Evolutionary conservation across 2,888 invertebrate species (phyloP), one percentile per base, ranked within the genome.

Genomic region (Pterobdella sp.): DNA sequence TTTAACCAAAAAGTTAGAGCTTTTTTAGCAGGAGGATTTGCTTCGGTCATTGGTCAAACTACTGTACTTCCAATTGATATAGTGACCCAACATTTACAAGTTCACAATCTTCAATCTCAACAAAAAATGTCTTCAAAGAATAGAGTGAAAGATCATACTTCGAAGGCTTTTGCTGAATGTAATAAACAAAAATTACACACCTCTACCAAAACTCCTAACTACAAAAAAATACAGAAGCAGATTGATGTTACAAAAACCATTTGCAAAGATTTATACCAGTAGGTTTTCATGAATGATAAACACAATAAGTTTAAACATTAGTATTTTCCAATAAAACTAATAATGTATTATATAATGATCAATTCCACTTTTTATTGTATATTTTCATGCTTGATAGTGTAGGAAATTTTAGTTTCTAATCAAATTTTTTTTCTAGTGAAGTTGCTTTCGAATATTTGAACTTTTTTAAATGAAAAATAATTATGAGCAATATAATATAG

Each of bases 41-140:
- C 96, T 0, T 95, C 95, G 0, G 84, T 93, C 68, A 92, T 94
- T 7, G 76, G 94, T 0, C 96, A 97, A 85, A 94, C 94, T 0
- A 91, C 95, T 73, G 91, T 95, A 76, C 95, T 96, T 72, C 97
- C 97, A 2, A 92, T 96, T 81, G 97, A 97, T 84, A 91, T 97
- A 66, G 88, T 97, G 72, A 94, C 94, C 77, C 97, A 97, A 81
- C 96, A 97, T 82, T 88, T 95, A 72, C 96, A 96, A 94, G 90
- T 97, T 79, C 86, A 94, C 4, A 94, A 94, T 0, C 79, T 68
- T 26, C 65, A 34, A 35, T n/a, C 32, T 29, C 37, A 56, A 7
- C 26, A 22, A 56, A 56, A 42, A 14, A 42, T 42, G n/a, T n/a
- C n/a, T 42, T 42, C 18, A 42, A 42, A 42, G 18, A 42, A 42